Evolutionary conservation across 2,113 vertebrate species (phyloP), one percentile per base, ranked within the genome.

Genomic region (Triplophysa siluroides): DNA sequence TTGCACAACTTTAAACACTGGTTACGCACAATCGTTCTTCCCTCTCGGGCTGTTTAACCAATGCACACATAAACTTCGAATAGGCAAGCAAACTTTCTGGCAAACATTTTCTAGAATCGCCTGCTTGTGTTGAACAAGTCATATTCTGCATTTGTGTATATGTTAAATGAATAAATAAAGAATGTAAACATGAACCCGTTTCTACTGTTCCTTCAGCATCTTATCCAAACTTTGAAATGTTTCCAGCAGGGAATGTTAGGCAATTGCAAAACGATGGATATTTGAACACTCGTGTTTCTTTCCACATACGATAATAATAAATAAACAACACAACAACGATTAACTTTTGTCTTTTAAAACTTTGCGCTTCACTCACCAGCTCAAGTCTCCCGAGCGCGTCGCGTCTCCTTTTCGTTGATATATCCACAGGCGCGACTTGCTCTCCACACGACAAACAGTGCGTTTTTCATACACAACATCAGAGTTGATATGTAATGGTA

Each of bases 341-440:
- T 13, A 2, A 12, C 13, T 0, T 13, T 2, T 2, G 47, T 4
- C 43, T 33, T 5, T 23, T 67, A 29, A 70, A 29, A 54, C 47
- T 29, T 24, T 13, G n/a, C 23, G 58, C 62, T 61, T 61, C 21
- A 75, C 72, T 75, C 73, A 75, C 73, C 73, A 75, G 73, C 73
- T 75, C 58, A 23, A 75, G 72, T 9, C 19, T 21, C 54, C 54
- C 54, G 71, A 18, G 41, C 41, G 58, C 58, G 72, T 62, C 58
- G 18, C 21, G 58, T 45, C 41, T 19, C 38, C 61, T 41, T 41
- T 19, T 58, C 8, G 21, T 24, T 75, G 26, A 63, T 63, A 8
- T 63, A 75, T 75, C 73, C 73, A 75, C 43, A 14, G 47, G 8
- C 2, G 41, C 58, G 38, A 4, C 14, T 63, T 63, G 24, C 38